Percentiles rank a stretch among this genome's conserved stretches.
phyloP scores from a whole-genome alignment of 1,140 invertebrate species.

The Drosophila tristis region DNA sequence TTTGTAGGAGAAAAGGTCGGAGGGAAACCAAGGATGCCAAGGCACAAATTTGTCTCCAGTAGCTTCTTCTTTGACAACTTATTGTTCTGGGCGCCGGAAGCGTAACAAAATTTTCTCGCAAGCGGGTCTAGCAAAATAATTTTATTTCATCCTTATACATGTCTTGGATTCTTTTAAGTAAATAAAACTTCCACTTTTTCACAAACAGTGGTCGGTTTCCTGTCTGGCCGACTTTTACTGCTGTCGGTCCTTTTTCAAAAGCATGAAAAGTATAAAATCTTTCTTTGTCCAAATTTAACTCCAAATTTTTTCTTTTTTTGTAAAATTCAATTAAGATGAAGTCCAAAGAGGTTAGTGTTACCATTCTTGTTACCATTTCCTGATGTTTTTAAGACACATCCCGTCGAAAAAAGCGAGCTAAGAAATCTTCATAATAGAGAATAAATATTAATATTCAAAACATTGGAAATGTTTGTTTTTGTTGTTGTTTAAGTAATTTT shows the following conservation, averaged over 20 bases:
- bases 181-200: constrained; percentile 76
- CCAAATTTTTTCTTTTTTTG: constrained; percentile 40
- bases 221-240: constrained; percentile 7
- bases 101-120: constrained; percentile 65
- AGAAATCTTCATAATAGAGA: too few species aligned
- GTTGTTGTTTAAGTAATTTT: too few species aligned
- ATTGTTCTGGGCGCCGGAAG: constrained; percentile 63
- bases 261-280: constrained; percentile 61
- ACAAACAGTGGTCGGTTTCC: constrained; percentile 59
- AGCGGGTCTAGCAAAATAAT: constrained; percentile 70
- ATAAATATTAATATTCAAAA: too few species aligned
- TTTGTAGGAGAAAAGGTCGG: constrained; percentile 14
- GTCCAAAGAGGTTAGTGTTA: constrained; percentile 37
- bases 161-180: constrained; percentile 51
- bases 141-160: constrained; percentile 74
- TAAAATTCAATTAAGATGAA: constrained; percentile 72
- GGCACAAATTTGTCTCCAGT: constrained; percentile 55
- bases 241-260: constrained; percentile 23
- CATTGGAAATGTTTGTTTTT: too few species aligned
- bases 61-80: constrained; percentile 43
- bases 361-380: constrained; percentile 37
- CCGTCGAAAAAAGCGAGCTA: too few species aligned
- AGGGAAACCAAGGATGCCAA: constrained; percentile 48
- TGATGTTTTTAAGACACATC: constrained; percentile 25
- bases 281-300: constrained; percentile 30